Evolutionary conservation across 2,797 vertebrate genomes (phyloP).

Genomic region (Coccyzus lansbergi): DNA sequence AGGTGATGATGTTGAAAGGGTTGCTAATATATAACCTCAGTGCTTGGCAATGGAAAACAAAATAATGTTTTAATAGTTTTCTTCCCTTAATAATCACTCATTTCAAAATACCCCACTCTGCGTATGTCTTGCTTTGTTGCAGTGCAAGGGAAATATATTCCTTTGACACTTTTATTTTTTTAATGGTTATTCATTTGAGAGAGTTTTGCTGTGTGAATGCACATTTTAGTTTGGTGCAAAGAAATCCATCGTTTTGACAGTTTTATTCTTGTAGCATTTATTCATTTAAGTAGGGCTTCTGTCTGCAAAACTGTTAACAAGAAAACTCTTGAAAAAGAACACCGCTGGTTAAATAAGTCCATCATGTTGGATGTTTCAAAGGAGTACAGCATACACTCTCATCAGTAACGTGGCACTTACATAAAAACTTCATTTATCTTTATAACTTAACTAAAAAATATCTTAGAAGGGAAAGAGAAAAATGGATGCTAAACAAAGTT

Average conservation of each 20-base stretch:
- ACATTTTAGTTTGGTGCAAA: slow-evolving; percentile 62
- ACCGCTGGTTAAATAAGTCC: background rate
- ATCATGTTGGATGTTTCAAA: background rate
- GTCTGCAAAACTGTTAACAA: slow-evolving; percentile 18
- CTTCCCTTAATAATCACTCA: slow-evolving; percentile 52
- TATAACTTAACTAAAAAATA: background rate
- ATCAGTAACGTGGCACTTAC: background rate
- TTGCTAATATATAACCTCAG: slow-evolving; percentile 10
- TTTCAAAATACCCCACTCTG: slow-evolving; percentile 55
- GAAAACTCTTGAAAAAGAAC: slow-evolving; percentile 10
- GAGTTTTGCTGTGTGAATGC: slow-evolving; percentile 31
- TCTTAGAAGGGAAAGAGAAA: background rate
- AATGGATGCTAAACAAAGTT: background rate
- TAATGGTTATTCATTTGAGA: slow-evolving; percentile 71
- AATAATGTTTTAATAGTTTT: slow-evolving; percentile 70
- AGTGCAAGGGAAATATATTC: slow-evolving; percentile 67
- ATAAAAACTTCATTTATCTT: background rate
- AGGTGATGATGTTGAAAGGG: background rate
- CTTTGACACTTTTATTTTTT: slow-evolving; percentile 74
- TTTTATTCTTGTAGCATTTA: slow-evolving; percentile 53
- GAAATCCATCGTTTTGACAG: slow-evolving; percentile 50
- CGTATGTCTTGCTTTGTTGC: slow-evolving; percentile 24
- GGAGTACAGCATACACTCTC: background rate
- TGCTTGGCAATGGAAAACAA: slow-evolving; percentile 50
- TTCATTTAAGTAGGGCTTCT: slow-evolving; percentile 37